Percentiles rank a stretch among this genome's conserved stretches.
Evolutionary conservation across 2,888 invertebrate species (phyloP).

Genomic region (Orthosia gothica): DNA sequence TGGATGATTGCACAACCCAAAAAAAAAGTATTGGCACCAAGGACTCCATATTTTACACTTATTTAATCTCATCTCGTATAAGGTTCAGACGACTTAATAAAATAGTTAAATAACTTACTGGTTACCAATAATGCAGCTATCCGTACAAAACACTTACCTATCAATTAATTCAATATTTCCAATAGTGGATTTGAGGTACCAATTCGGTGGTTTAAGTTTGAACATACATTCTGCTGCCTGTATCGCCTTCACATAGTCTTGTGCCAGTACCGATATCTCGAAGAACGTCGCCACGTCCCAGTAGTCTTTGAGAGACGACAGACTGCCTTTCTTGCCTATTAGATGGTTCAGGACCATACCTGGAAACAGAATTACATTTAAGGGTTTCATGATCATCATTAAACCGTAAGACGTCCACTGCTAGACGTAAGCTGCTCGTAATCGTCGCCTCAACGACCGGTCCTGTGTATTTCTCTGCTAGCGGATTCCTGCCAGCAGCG

Average conservation of each 20-base stretch:
- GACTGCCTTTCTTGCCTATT: constrained; percentile 99
- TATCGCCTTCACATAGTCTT: constrained; percentile 99
- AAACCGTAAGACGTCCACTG: no score
- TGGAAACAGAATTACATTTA: constrained; percentile 74
- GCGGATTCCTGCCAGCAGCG: no score
- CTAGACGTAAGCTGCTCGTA: no score
- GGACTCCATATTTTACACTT: no score
- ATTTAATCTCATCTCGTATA: no score
- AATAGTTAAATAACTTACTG: background rate
- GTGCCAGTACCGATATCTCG: constrained; percentile 99
- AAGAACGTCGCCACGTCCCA: constrained; percentile 99
- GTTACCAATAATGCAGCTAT: no score
- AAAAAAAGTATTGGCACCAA: no score
- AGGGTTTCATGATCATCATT: no score
- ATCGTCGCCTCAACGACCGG: no score
- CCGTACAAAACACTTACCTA: constrained; percentile 78
- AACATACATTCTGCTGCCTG: constrained; percentile 99
- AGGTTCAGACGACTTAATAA: background rate
- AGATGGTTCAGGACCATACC: constrained; percentile 98
- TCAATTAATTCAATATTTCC: constrained; percentile 98
- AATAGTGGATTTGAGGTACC: constrained; percentile 99
- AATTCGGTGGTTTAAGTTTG: constrained; percentile 97
- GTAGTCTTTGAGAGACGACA: constrained; percentile 98
- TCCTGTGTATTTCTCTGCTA: no score
- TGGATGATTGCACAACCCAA: no score